Percentiles rank a stretch among this genome's conserved stretches.
phyloP scores from a whole-genome alignment of 2,797 vertebrate species.

The Atherinosoma microstoma region DNA sequence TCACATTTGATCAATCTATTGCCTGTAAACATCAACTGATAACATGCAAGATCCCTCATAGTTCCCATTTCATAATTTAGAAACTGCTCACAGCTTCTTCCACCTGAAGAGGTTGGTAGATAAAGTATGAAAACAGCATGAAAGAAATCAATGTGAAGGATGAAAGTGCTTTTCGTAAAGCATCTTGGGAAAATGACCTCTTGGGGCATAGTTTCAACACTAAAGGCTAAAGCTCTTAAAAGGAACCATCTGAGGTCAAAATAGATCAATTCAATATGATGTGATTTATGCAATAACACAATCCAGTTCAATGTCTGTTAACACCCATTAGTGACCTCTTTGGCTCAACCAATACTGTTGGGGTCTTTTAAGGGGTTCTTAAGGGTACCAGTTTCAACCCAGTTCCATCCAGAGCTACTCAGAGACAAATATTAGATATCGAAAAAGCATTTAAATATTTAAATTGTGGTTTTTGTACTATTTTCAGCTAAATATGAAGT shows the following conservation, averaged over 20 bases:
- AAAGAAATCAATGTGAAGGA: constrained; percentile 27
- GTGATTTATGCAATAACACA: neutral
- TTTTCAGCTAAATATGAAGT: neutral
- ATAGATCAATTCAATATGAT: neutral
- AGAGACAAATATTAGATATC: neutral
- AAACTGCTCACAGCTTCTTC: constrained; percentile 10
- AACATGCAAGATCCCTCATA: neutral
- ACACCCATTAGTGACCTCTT: neutral
- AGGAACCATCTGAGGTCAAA: neutral
- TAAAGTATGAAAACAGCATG: constrained; percentile 5
- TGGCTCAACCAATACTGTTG: neutral
- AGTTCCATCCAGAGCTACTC: neutral
- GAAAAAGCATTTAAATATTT: neutral
- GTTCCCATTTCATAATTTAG: neutral
- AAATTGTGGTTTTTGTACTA: neutral
- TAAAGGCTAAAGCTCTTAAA: neutral
- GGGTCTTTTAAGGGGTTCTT: neutral
- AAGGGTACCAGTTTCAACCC: neutral
- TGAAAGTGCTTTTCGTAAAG: neutral
- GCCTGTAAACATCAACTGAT: constrained; percentile 4
- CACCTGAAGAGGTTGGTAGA: neutral
- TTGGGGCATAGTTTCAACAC: neutral
- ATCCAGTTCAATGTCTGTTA: neutral
- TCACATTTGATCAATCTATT: constrained; percentile 5
- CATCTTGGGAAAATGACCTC: neutral